Percentiles rank a stretch among this genome's conserved stretches.
These are phyloP conservation scores for Heterocephalus glaber DNA, from an alignment of 2,113 vertebrate genomes.

Conservation along the genomic window DNA sequence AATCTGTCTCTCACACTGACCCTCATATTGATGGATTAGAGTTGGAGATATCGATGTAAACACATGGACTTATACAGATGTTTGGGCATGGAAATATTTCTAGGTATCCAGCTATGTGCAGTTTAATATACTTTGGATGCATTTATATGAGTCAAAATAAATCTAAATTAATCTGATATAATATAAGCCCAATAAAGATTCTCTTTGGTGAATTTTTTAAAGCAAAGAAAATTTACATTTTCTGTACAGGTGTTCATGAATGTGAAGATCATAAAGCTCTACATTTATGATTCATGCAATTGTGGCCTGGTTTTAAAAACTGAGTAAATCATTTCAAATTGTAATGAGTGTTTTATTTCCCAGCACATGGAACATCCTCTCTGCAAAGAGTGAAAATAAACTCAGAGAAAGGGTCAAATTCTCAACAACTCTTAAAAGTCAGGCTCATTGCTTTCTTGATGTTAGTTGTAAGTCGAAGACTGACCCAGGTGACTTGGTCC, in stretches of 20 bases:
- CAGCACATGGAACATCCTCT: fast-evolving
- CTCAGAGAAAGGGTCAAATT: neutral
- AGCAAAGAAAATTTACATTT: neutral
- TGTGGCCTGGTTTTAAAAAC: neutral
- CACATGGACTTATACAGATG: neutral
- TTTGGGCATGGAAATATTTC: neutral
- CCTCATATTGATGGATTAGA: neutral
- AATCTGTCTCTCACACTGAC: neutral
- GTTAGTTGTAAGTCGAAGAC: fast-evolving
- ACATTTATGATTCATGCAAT: neutral
- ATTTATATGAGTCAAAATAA: neutral
- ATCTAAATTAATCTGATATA: neutral
- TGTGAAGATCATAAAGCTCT: neutral
- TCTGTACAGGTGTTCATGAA: neutral
- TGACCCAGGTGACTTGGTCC: neutral
- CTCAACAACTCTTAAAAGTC: neutral
- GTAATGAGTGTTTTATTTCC: neutral
- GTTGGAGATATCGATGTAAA: neutral
- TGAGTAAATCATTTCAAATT: neutral
- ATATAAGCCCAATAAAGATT: neutral
- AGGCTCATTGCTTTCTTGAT: neutral
- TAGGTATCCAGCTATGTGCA: neutral
- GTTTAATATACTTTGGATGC: neutral
- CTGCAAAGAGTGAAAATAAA: neutral
- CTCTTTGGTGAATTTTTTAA: neutral